A percentile compares a stretch with the other conserved stretches of the same genome.
Evolutionary conservation across 2,797 vertebrate species (phyloP).

Genomic region (Danio aesculapii): DNA sequence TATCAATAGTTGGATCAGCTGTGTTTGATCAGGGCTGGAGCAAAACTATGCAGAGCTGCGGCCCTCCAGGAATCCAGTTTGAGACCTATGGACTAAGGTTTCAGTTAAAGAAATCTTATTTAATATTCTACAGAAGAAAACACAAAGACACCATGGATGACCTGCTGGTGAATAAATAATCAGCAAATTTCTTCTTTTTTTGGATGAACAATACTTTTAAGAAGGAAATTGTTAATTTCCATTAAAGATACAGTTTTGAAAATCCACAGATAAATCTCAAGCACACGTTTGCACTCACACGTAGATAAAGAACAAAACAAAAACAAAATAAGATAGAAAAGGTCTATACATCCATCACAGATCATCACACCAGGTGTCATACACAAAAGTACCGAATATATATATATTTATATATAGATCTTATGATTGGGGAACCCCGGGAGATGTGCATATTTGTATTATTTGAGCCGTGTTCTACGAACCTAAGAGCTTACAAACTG

Average conservation of each 20-base stretch:
- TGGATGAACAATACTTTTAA: neutral
- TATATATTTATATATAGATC: neutral
- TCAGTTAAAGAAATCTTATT: neutral
- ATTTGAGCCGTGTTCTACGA: constrained; percentile 33
- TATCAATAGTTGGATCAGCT: too few species aligned
- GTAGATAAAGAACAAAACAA: constrained; percentile 19
- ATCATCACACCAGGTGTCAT: constrained; percentile 15
- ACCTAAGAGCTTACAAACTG: constrained; percentile 22
- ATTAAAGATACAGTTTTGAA: constrained; percentile 14
- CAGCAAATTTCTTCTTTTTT: neutral
- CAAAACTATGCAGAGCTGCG: too few species aligned
- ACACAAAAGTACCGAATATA: constrained; percentile 43
- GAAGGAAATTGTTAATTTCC: neutral
- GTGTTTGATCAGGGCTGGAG: too few species aligned
- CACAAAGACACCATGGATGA: too few species aligned
- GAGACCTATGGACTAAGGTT: neutral
- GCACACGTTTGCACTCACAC: constrained; percentile 20
- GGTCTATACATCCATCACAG: constrained; percentile 51
- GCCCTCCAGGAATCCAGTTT: too few species aligned
- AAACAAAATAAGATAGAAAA: constrained; percentile 39
- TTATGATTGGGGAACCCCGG: neutral
- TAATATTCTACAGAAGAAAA: neutral
- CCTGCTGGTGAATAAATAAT: too few species aligned
- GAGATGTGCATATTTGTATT: constrained; percentile 40
- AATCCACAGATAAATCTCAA: constrained; percentile 26